A percentile compares a stretch with the other conserved stretches of the same genome.
These are phyloP conservation scores for Parnassius apollo DNA, from an alignment of 2,888 invertebrate genomes.

Conservation along the genomic window DNA sequence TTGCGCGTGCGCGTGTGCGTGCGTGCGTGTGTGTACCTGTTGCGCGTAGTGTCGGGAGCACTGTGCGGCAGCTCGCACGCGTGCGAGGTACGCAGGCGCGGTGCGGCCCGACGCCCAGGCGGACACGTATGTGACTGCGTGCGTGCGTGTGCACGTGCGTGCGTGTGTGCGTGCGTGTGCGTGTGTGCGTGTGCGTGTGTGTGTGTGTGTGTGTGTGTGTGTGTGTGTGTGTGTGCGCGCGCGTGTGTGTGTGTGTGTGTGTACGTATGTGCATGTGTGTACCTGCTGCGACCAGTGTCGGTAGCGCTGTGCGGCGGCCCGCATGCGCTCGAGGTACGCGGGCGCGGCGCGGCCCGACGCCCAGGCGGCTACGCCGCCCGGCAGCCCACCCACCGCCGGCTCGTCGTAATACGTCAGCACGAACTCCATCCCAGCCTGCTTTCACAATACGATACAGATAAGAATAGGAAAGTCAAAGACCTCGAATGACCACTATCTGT, in stretches of 20 bases:
- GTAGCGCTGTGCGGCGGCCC: constrained; percentile 85
- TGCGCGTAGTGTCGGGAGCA: constrained; percentile 69
- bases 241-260: background rate
- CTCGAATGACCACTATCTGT: too few relatives aligned
- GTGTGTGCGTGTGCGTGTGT: too few relatives aligned
- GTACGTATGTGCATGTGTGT: constrained; percentile 26
- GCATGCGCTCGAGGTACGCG: constrained; percentile 86
- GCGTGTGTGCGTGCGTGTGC: too few relatives aligned
- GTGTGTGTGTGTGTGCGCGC: constrained; percentile 28
- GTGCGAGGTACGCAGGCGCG: constrained; percentile 87
- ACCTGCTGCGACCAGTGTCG: constrained; percentile 38
- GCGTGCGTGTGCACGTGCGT: too few relatives aligned
- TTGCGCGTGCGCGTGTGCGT: constrained; percentile 5
- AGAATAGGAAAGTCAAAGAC: too few relatives aligned
- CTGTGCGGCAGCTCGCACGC: constrained; percentile 85
- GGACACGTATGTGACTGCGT: constrained; percentile 72
- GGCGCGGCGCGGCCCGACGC: constrained; percentile 89
- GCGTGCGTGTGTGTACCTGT: constrained; percentile 22
- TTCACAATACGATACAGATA: too few relatives aligned
- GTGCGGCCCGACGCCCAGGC: constrained; percentile 89
- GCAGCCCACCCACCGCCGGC: constrained; percentile 89
- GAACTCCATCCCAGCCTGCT: constrained; percentile 88
- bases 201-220: background rate
- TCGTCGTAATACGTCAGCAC: constrained; percentile 93
- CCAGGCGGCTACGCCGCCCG: constrained; percentile 89